Evolutionary conservation across 2,888 invertebrate species (phyloP).

Genomic region (Acanthosoma haemorrhoidale): DNA sequence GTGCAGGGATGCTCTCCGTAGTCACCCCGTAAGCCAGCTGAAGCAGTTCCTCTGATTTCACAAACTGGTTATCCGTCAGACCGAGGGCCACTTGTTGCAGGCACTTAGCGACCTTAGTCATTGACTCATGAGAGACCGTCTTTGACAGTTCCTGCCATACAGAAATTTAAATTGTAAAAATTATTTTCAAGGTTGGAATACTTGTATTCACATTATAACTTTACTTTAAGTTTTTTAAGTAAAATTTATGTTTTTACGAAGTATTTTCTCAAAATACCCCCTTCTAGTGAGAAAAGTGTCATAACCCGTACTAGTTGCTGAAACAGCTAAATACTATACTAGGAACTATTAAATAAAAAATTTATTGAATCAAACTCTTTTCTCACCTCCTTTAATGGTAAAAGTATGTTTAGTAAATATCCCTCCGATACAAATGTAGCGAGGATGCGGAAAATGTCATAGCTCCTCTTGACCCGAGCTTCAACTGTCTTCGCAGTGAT

Average conservation of each 20-base stretch:
- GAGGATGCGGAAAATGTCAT: slow-evolving; percentile 74
- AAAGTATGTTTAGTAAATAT: slow-evolving; percentile 66
- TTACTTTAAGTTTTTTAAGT: background rate
- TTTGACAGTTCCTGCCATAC: slow-evolving; percentile 54
- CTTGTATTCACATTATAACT: background rate
- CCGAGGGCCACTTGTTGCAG: slow-evolving; percentile 74
- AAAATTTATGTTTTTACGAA: background rate
- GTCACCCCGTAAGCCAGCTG: slow-evolving; percentile 76
- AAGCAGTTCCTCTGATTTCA: slow-evolving; percentile 65
- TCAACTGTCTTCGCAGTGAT: slow-evolving; percentile 75
- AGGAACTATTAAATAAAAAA: background rate
- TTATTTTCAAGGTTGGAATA: too few species aligned
- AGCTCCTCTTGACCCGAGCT: slow-evolving; percentile 80
- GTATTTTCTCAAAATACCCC: too few species aligned
- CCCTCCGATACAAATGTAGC: slow-evolving; percentile 72
- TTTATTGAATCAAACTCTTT: background rate
- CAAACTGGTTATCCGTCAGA: slow-evolving; percentile 72
- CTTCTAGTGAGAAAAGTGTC: too few species aligned
- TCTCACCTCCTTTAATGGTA: slow-evolving; percentile 71
- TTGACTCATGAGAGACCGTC: slow-evolving; percentile 72
- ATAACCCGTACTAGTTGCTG: too few species aligned
- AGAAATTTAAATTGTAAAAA: background rate
- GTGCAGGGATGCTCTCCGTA: slow-evolving; percentile 68
- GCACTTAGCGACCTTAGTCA: slow-evolving; percentile 73
- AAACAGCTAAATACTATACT: background rate